Base-by-base conservation (phyloP, 2,113 vertebrate genomes). In the Rynchops niger region DNA sequence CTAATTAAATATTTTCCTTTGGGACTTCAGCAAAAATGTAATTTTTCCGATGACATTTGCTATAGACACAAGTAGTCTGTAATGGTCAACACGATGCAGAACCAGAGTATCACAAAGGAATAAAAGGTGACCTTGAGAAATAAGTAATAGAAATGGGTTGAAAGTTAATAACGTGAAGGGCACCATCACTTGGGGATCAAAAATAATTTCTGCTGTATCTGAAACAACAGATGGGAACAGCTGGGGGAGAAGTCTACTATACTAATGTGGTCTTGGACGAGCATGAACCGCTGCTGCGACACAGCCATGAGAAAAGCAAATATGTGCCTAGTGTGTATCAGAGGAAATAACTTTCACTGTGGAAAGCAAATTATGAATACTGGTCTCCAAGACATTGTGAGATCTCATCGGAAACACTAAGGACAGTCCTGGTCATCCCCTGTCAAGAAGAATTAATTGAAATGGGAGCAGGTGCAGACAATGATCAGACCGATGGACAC, bases 1-100 rank as follows among this genome's bases (percentile, higher is more conserved):
- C 58, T 93, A 85, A 90, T 88, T 63, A 85, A 85, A 72, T 61
- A 32, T 72, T 90, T 93, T 85, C 88, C 66, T 82, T 49, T 90
- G 82, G 40, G 82, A 49, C 18, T 76, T 86, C 74, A 88, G 38
- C 12, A 70, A 86, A 56, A 80, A 20, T 59, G 11, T 21, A 43
- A n/a, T 90, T 72, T 83, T 85, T 61, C 25, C 62, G 61, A 8
- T 36, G 56, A 29, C 18, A 36, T 95, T 93, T 92, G n/a, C 85
- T 90, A 52, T 32, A 74, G 56, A 69, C 47, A 61, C 23, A 43
- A 52, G 26, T 19, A 84, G 21, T 22, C n/a, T 78, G 23, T 59
- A 86, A 56, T 1, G 34, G 43, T 52, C 47, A 90, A 59, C 62
- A 40, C 9, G 69, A 23, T 8, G 45, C 78, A 89, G 81, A 86